A percentile compares a stretch with the other conserved stretches of the same genome.
Evolutionary conservation across 2,797 vertebrate species (phyloP).

Genomic region (Denticeps clupeoides): DNA sequence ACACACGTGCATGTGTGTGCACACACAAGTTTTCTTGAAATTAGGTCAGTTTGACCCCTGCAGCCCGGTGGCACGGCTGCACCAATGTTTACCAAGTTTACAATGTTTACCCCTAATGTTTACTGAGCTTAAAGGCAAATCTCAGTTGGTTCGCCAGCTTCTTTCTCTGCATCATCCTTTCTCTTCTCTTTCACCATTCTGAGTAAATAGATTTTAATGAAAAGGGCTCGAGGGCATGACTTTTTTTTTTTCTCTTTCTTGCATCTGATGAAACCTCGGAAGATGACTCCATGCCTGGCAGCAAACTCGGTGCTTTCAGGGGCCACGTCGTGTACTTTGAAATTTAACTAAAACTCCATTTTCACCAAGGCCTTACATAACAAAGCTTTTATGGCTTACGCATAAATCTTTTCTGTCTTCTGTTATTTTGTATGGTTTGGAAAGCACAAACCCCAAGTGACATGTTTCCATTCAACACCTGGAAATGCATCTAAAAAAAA

Average conservation of each 20-base stretch:
- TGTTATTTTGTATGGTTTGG: slow-evolving; percentile 13
- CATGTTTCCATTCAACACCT: not conserved
- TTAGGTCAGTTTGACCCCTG: slow-evolving; percentile 25
- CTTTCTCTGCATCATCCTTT: not conserved
- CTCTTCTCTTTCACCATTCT: slow-evolving; percentile 39
- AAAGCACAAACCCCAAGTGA: not conserved
- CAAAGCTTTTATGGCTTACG: slow-evolving; percentile 51
- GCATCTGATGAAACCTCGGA: slow-evolving; percentile 49
- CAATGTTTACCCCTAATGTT: no score
- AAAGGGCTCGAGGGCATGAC: slow-evolving; percentile 43
- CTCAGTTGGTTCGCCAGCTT: slow-evolving; percentile 39
- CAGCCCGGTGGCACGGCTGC: slow-evolving; percentile 3
- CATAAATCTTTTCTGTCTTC: slow-evolving; percentile 45
- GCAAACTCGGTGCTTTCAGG: slow-evolving; percentile 54
- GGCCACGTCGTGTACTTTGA: slow-evolving; percentile 53
- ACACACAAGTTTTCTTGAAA: slow-evolving; percentile 12
- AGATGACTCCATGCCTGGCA: slow-evolving; percentile 39
- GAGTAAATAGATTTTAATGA: slow-evolving; percentile 57
- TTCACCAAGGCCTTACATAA: slow-evolving; percentile 51
- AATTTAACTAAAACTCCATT: slow-evolving; percentile 49
- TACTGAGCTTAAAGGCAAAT: slow-evolving; percentile 44
- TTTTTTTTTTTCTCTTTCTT: slow-evolving; percentile 29
- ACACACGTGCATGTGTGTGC: slow-evolving; percentile 13
- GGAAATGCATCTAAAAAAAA: not conserved
- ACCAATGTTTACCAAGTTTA: no score